Base-by-base conservation (phyloP, 2,113 vertebrate genomes). In the Coturnix japonica region DNA sequence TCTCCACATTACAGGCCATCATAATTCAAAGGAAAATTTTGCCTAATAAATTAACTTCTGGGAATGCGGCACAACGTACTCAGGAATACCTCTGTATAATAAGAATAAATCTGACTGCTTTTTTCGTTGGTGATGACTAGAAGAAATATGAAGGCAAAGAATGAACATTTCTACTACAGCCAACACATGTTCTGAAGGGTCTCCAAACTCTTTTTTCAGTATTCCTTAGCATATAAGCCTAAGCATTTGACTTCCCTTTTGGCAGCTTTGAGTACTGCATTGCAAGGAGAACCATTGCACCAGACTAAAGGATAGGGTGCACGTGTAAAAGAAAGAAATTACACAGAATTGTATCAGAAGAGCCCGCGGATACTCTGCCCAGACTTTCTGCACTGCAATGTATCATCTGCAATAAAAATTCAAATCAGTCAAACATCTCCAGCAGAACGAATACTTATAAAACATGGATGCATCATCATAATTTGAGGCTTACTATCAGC, bases 331-430 rank as follows among this genome's bases (percentile, higher is more conserved):
- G 54, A 84, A n/a, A 94, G 65, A 72, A 96, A 94, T 91, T 54
- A 83, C 61, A 88, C 8, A 43, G 94, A 95, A 93, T 84, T 69
- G 60, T 90, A 69, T 95, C 65, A 92, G 87, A 95, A 80, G 44
- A 88, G 78, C 69, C 87, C 63, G 73, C 56, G 87, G 57, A 87
- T 57, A 79, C n/a, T 83, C 89, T 83, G 87, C 77, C 85, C 95
- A 97, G 94, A 94, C 84, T 91, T 96, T 97, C 85, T 91, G 59
- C 89, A 77, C 76, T 51, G 78, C 91, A 92, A 97, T 43, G 11
- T 71, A 96, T 95, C 83, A 90, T 93, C 92, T 69, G 94, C 69
- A 95, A 97, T 97, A 97, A 97, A 98, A 97, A 97, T 96, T 96
- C 95, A 96, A 97, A 97, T 95, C 96, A 94, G 93, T 96, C 96